Base-by-base conservation (phyloP, 2,888 invertebrate genomes). In the Uropetala carovei region DNA sequence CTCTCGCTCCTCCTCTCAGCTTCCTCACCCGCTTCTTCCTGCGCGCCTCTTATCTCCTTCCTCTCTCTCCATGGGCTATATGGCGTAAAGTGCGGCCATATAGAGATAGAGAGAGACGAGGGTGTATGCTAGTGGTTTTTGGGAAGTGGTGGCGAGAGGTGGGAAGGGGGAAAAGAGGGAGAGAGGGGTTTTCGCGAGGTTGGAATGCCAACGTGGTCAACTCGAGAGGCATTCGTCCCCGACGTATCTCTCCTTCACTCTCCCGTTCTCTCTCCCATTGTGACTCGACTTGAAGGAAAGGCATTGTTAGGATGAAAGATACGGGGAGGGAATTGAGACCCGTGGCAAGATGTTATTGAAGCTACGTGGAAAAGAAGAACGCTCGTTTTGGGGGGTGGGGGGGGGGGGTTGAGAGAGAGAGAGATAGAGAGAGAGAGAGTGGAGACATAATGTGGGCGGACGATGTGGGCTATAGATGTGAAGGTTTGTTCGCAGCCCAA, bases 331-430 rank as follows among this genome's bases (percentile, higher is more conserved):
- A 75, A 75, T 75, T 22, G 75, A 75, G 75, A 75, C 75, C 75
- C 75, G 75, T 75, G 75, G 75, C 75, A 75, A 75, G 75, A 75
- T 75, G 75, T 75, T 75, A 75, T 75, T 75, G 75, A 75, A 75
- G 75, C 75, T 75, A 75, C 75, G 75, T 27, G 75, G 18, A 75
- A 75, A 75, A 75, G 75, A 75, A 11, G 27, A 68, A 9, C 68
- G 16, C 22, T 18, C 68, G 68, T 22, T 27, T 43, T 75, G 75
- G 75, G 22, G 75, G 13, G 75, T n/a, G n/a, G n/a, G n/a, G n/a
- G n/a, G n/a, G n/a, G n/a, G n/a, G n/a, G n/a, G n/a, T n/a, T n/a
- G n/a, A n/a, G n/a, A n/a, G n/a, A n/a, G n/a, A n/a, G n/a, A n/a
- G 43, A 43, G 43, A 43, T 1, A 43, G 43, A 43, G 5, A 43